Evolutionary conservation across 2,797 vertebrate species (phyloP), one percentile per base, ranked within the genome.

Genomic region (Arctocebus calabarensis): DNA sequence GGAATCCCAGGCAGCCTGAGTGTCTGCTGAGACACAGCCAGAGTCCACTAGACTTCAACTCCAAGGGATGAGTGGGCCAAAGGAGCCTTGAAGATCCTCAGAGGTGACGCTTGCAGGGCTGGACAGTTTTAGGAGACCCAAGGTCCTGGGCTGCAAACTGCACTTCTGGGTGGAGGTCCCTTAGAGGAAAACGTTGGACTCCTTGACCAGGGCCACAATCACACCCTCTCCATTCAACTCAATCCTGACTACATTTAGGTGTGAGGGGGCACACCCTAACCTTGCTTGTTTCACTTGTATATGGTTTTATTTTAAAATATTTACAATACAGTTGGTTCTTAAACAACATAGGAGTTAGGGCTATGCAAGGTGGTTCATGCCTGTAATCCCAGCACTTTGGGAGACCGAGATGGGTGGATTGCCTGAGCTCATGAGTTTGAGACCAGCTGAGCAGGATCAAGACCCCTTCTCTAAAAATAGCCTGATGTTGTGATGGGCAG

Each of bases 21-120:
- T 13, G 61, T 2, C 37, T 66, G 7, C 55, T 29, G 3, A n/a
- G n/a, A 88, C 2, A 34, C 1, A 3, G 8, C 55, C 1, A n/a
- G 7, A 2, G 9, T 32, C 52, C 19, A n/a, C 20, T 5, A 48
- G 87, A 78, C 10, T 20, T 71, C 5, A 68, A 25, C 23, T 3
- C 20, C 2, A 2, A 62, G 48, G 55, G 3, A 85, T 1, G 0
- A n/a, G 27, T 0, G 1, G 12, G 16, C 2, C 0, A 12, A 25
- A 59, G n/a, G 10, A 37, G 3, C 20, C 16, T 4, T 1, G 17
- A 12, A 23, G 61, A 20, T 37, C 55, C n/a, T n/a, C 29, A 73
- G 64, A 55, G 43, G 27, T 0, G 8, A 82, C 23, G 32, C 11
- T 84, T 57, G 13, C 70, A 40, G 17, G 22, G 29, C 25, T 8